Conservation (phyloP, 2,888 invertebrate genomes). For the Temnothorax rugatulus region DNA sequence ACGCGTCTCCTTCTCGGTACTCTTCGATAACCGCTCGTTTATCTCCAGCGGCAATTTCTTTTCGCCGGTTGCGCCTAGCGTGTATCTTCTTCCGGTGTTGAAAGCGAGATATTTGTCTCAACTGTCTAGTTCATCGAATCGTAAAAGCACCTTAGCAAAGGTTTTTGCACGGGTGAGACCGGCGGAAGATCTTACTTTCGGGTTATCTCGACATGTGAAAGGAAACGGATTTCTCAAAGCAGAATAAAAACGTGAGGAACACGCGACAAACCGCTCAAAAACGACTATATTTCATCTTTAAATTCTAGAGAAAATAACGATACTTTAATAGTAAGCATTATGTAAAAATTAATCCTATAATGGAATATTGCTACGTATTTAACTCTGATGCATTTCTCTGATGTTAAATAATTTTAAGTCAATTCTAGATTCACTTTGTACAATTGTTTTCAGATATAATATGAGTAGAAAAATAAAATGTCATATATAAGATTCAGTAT, state of each 20-base stretch:
- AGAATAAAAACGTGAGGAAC: not conserved
- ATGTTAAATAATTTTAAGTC: not conserved
- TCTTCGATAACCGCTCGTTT: not conserved
- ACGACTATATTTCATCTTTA: not conserved
- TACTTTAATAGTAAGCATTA: not conserved
- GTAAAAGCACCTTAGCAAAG: slow-evolving; percentile 69
- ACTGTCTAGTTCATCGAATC: slow-evolving; percentile 63
- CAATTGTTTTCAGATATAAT: not conserved
- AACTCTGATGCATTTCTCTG: not conserved
- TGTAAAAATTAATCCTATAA: not conserved
- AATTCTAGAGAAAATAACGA: not conserved
- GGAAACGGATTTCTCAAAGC: slow-evolving; percentile 11
- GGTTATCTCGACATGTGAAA: slow-evolving; percentile 12
- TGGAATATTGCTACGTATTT: not conserved
- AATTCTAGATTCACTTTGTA: not conserved
- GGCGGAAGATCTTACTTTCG: not conserved
- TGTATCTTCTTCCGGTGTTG: slow-evolving; percentile 57
- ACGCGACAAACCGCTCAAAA: not conserved
- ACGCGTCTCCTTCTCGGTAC: not conserved
- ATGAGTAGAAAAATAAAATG: not conserved
- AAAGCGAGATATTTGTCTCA: slow-evolving; percentile 67
- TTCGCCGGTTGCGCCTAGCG: slow-evolving; percentile 10
- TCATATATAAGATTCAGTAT: not conserved
- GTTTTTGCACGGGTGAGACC: slow-evolving; percentile 24
- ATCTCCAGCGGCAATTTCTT: not conserved